Conservation (phyloP, 2,888 invertebrate species). For the Cosmorhoe ocellata region DNA sequence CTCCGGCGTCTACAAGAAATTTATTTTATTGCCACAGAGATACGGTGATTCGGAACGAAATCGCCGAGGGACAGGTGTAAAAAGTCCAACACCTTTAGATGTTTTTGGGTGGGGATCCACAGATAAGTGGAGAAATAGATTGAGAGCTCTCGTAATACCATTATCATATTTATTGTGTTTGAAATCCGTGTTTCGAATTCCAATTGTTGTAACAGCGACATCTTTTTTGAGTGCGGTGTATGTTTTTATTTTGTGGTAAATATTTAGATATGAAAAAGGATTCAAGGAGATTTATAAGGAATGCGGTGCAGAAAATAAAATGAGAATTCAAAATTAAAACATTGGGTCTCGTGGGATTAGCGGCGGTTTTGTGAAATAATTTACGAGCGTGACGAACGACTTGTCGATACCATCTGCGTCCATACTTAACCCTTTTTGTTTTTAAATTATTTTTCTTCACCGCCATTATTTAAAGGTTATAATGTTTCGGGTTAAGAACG, state of each 20-base stretch:
- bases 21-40: constrained; percentile 81
- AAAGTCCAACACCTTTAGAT: constrained; percentile 77
- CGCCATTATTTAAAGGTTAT: constrained; percentile 80
- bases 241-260: constrained; percentile 52
- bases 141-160: constrained; percentile 66
- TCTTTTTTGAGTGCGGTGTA: constrained; percentile 49
- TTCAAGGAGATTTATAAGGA: constrained; percentile 62
- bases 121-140: constrained; percentile 77
- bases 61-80: constrained; percentile 80
- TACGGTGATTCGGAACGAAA: constrained; percentile 79
- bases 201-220: constrained; percentile 56
- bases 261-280: constrained; percentile 62
- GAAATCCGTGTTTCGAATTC: constrained; percentile 59
- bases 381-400: constrained; percentile 80
- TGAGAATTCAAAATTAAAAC: constrained; percentile 76
- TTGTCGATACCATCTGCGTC: constrained; percentile 78
- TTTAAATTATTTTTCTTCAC: constrained; percentile 67
- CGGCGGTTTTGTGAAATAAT: constrained; percentile 79
- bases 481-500: constrained; percentile 70
- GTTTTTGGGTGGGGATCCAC: constrained; percentile 64
- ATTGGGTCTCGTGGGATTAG: constrained; percentile 74
- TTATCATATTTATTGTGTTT: constrained; percentile 71
- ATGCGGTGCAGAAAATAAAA: constrained; percentile 64
- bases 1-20: constrained; percentile 79
- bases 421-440: constrained; percentile 79